Base-by-base conservation (phyloP, 2,888 invertebrate species). In the Boloria euphrosyne region DNA sequence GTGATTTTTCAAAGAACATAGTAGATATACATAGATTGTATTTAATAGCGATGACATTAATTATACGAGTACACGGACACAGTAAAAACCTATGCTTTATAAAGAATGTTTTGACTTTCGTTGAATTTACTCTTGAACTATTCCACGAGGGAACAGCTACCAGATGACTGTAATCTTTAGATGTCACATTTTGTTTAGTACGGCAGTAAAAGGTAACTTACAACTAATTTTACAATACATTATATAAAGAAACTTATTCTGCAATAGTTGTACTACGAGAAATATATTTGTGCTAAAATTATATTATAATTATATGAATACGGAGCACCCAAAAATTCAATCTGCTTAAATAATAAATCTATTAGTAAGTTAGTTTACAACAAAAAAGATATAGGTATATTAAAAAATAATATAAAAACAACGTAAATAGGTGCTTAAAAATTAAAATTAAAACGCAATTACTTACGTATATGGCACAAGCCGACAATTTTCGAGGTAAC, bases 221-320 rank as follows among this genome's bases (percentile, higher is more conserved):
- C 6, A 57, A 52, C 64, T 67, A 64, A 22, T 46, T 58, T 47
- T 57, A 55, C 46, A 17, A 61, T 52, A 47, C 16, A n/a, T n/a
- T n/a, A 51, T 52, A 55, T 43, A 44, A 14, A 46, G 52, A 53
- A 53, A 52, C 47, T 17, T 38, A 53, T 46, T 50, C 44, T 54
- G 22, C 16, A 53, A 16, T 53, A n/a, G 14, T 44, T 59, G 16
- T 52, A 65, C 22, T 54, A 46, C 52, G 50, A 62, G 46, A 52
- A 62, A 67, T 62, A 70, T 59, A 70, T 67, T 70, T 70, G 69
- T 70, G 67, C 65, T 66, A 63, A 59, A 59, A 52, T 63, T 49
- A 57, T 38, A 16, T 31, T 61, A 57, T 38, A 38, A 7, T 10
- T 38, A 38, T 10, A 7, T 38, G 27, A 65, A 63, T 66, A 68